These are phyloP conservation scores for Eurytoma adleriae DNA, from an alignment of 2,888 invertebrate genomes.

Conservation along the genomic window DNA sequence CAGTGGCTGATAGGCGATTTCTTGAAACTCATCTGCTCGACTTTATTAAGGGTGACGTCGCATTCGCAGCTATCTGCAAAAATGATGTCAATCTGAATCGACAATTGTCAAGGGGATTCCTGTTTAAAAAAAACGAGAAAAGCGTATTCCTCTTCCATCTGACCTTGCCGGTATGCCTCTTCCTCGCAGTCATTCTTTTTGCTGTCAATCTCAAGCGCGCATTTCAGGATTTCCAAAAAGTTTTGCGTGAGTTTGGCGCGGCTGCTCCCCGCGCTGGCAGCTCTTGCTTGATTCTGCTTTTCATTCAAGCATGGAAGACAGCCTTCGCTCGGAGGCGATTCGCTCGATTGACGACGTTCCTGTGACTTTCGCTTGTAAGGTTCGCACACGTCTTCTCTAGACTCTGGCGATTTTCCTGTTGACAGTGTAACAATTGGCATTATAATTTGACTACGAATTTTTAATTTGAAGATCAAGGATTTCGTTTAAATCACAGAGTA, in stretches of 20 bases:
- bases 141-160: neutral
- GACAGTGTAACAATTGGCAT: neutral
- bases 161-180: constrained; percentile 27
- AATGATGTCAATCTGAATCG: constrained; percentile 38
- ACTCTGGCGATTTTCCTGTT: constrained; percentile 8
- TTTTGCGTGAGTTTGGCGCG: constrained; percentile 48
- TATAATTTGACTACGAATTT: too few species aligned
- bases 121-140: too few species aligned
- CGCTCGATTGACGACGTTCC: neutral
- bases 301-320: neutral
- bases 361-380: constrained; percentile 22
- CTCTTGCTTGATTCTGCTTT: neutral
- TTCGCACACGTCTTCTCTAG: constrained; percentile 6
- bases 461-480: too few species aligned
- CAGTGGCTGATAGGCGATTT: neutral
- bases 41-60: neutral
- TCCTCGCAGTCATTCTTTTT: constrained; percentile 32
- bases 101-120: neutral
- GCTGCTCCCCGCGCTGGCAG: neutral
- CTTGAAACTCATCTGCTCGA: neutral
- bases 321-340: neutral
- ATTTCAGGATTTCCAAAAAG: constrained; percentile 54
- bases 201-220: constrained; percentile 49
- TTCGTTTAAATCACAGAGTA: too few species aligned
- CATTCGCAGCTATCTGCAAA: constrained; percentile 41